phyloP scores from a whole-genome alignment of 2,888 invertebrate species.

The Oligia strigilis region DNA sequence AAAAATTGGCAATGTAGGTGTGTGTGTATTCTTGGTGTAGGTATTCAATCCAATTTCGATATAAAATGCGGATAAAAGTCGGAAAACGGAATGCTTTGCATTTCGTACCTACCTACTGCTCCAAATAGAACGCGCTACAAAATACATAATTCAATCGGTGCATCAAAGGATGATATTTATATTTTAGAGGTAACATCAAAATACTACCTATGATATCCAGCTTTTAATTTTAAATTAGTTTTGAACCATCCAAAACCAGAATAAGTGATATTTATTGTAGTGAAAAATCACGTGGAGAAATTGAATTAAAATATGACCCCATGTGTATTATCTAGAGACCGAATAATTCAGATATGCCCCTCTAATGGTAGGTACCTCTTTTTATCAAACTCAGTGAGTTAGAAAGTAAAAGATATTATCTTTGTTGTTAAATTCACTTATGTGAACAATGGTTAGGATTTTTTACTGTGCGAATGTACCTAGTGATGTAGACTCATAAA shows the following conservation, averaged over 20 bases:
- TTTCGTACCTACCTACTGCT: conserved; percentile 1
- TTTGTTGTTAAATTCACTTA: conserved; percentile 57
- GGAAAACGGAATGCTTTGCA: background rate
- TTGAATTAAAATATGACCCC: background rate
- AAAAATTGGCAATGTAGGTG: background rate
- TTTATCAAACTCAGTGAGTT: conserved; percentile 31
- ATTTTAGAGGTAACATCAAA: conserved; percentile 15
- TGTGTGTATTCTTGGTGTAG: background rate
- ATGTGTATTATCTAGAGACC: background rate
- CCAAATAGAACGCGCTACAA: conserved; percentile 9
- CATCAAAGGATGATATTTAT: background rate
- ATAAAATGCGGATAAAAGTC: conserved; percentile 1
- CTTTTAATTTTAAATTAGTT: background rate
- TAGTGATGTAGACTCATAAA: conserved; percentile 11
- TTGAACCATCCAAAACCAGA: background rate
- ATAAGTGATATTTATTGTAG: background rate
- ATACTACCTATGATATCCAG: background rate
- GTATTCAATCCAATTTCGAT: conserved; percentile 8
- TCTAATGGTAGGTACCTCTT: conserved; percentile 9
- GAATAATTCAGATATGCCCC: conserved; percentile 26
- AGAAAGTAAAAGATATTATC: conserved; percentile 58
- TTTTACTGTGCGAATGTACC: conserved; percentile 53
- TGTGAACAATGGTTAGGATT: conserved; percentile 53
- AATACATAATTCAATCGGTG: background rate
- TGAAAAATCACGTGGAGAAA: background rate